These are phyloP conservation scores for Sebastes iracundus DNA, from an alignment of 2,797 vertebrate species.

Conservation along the genomic window DNA sequence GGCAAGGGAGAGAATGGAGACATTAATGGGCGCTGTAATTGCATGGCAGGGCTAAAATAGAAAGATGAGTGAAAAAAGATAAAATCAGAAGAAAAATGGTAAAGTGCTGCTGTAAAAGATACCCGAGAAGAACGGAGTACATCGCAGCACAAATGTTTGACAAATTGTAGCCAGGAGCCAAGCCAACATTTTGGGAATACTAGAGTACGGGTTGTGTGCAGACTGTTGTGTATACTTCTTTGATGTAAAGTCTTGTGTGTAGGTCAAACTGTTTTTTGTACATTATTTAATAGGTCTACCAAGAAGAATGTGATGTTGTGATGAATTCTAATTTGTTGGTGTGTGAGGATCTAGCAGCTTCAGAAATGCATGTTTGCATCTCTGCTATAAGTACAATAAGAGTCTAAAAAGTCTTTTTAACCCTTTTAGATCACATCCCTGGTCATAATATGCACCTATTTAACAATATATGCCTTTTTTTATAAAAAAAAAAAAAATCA, in stretches of 20 bases:
- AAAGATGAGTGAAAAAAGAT: constrained; percentile 77
- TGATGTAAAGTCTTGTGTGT: constrained; percentile 10
- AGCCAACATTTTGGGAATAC: constrained; percentile 5
- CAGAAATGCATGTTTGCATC: not conserved
- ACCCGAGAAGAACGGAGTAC: constrained; percentile 48
- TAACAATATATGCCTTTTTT: too few relatives aligned
- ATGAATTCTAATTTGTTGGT: not conserved
- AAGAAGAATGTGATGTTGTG: not conserved
- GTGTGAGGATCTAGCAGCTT: not conserved
- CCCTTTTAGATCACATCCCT: too few relatives aligned
- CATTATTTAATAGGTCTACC: not conserved
- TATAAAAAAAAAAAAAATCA: too few relatives aligned
- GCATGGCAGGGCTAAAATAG: constrained; percentile 67
- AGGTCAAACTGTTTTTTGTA: not conserved
- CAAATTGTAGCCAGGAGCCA: constrained; percentile 31
- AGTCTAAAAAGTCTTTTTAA: too few relatives aligned
- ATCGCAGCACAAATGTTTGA: constrained; percentile 43
- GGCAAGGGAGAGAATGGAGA: constrained; percentile 59
- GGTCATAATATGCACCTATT: too few relatives aligned
- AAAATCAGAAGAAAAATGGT: constrained; percentile 53
- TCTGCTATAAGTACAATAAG: not conserved
- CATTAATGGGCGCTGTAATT: constrained; percentile 73
- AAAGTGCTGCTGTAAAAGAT: constrained; percentile 71
- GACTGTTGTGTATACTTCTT: constrained; percentile 24
- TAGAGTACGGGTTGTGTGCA: not conserved